A percentile compares a stretch with the other conserved stretches of the same genome.
These are phyloP conservation scores for Platorchestia sp. DNA, from an alignment of 1,140 invertebrate species.

Conservation along the genomic window DNA sequence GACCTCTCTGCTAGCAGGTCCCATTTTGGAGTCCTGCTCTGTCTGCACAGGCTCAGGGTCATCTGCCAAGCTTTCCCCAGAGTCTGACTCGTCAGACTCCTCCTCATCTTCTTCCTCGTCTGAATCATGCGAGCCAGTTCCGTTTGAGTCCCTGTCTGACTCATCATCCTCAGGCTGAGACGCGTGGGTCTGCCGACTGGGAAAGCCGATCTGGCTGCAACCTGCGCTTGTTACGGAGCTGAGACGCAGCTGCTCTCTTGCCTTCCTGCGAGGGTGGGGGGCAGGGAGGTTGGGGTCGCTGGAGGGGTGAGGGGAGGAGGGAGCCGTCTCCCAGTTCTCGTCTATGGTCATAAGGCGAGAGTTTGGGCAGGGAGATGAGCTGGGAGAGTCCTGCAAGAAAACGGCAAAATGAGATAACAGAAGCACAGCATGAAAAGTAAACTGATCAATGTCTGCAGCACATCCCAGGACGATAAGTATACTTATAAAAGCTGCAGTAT, in stretches of 20 bases:
- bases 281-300: slow-evolving; percentile 55
- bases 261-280: neutral
- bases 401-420: neutral
- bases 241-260: neutral
- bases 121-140: neutral
- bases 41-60: slow-evolving; percentile 58
- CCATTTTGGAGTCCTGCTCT: neutral
- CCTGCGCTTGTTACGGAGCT: neutral
- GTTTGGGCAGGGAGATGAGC: slow-evolving; percentile 63
- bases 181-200: neutral
- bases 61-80: slow-evolving; percentile 58
- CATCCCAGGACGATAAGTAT: too few relatives aligned
- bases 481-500: too few relatives aligned
- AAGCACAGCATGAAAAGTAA: neutral
- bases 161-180: slow-evolving; percentile 54
- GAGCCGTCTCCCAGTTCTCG: slow-evolving; percentile 67
- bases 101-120: slow-evolving; percentile 61
- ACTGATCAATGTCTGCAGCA: too few relatives aligned
- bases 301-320: slow-evolving; percentile 58
- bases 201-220: neutral
- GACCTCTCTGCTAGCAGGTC: neutral
- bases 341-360: slow-evolving; percentile 68
- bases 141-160: neutral
- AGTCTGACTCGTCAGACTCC: slow-evolving; percentile 67
- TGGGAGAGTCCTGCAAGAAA: slow-evolving; percentile 67